Evolutionary conservation across 2,797 vertebrate genomes (phyloP).

Genomic region (Lacerta bilineata): DNA sequence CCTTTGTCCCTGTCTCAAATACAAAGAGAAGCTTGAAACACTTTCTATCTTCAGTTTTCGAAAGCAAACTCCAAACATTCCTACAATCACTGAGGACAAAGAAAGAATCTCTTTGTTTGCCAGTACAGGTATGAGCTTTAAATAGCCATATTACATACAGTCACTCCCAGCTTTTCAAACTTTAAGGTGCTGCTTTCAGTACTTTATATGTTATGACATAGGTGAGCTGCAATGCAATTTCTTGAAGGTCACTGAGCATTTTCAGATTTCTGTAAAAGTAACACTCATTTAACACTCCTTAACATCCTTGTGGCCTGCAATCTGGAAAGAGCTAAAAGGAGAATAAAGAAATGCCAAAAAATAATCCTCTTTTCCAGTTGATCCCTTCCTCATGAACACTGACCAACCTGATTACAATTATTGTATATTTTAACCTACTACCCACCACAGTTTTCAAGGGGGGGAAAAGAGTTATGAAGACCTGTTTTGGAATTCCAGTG

Average conservation of each 20-base stretch:
- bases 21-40: neutral
- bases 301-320: neutral
- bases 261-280: neutral
- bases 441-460: neutral
- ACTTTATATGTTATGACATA: neutral
- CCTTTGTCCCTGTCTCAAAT: neutral
- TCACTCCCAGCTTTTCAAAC: neutral
- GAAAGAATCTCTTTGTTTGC: neutral
- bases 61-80: neutral
- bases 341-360: neutral
- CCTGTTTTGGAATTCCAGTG: neutral
- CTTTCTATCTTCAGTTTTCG: neutral
- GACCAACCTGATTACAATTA: neutral
- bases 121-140: neutral
- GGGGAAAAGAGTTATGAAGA: neutral
- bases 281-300: neutral
- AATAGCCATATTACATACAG: neutral
- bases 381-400: neutral
- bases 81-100: neutral
- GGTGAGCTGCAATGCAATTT: neutral
- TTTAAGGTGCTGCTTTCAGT: neutral
- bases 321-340: neutral
- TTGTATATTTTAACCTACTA: too few species aligned
- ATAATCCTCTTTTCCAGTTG: neutral
- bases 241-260: neutral